A percentile compares a stretch with the other conserved stretches of the same genome.
phyloP scores from a whole-genome alignment of 2,797 vertebrate genomes.

The Pangasius larnaudii region DNA sequence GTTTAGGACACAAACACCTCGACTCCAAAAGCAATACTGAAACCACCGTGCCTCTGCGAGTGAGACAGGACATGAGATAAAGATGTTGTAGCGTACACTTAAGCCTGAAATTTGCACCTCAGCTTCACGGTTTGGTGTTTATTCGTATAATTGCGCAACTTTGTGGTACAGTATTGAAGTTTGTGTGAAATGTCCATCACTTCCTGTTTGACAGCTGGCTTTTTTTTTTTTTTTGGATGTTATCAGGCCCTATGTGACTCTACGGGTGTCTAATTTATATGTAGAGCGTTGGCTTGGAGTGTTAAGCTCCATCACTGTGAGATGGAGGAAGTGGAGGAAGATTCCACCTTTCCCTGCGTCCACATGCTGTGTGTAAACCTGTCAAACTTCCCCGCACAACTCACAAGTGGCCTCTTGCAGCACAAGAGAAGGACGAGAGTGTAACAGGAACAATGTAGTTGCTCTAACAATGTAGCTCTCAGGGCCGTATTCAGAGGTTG shows the following conservation, averaged over 20 bases:
- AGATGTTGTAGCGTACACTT: background rate
- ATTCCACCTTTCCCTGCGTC: background rate
- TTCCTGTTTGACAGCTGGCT: background rate
- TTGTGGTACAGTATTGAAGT: background rate
- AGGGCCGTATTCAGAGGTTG: background rate
- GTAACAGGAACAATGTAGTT: too few species aligned
- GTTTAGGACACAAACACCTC: constrained; percentile 27
- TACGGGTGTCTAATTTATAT: background rate
- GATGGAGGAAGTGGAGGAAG: too few species aligned
- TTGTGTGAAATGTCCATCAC: background rate
- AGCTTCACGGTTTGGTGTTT: background rate
- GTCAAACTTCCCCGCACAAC: too few species aligned
- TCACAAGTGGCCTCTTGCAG: background rate
- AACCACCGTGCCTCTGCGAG: constrained; percentile 60
- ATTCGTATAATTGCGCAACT: background rate
- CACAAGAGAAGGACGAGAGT: background rate
- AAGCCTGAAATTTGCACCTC: background rate
- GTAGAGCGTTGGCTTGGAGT: background rate
- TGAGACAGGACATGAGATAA: background rate
- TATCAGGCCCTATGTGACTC: background rate
- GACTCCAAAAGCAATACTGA: constrained; percentile 62
- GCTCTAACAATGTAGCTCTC: background rate
- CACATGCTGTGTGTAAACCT: background rate
- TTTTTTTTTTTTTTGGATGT: background rate
- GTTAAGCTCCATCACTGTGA: constrained; percentile 18